These are phyloP conservation scores for Theropithecus gelada DNA, from an alignment of 2,113 vertebrate genomes.

Conservation along the genomic window DNA sequence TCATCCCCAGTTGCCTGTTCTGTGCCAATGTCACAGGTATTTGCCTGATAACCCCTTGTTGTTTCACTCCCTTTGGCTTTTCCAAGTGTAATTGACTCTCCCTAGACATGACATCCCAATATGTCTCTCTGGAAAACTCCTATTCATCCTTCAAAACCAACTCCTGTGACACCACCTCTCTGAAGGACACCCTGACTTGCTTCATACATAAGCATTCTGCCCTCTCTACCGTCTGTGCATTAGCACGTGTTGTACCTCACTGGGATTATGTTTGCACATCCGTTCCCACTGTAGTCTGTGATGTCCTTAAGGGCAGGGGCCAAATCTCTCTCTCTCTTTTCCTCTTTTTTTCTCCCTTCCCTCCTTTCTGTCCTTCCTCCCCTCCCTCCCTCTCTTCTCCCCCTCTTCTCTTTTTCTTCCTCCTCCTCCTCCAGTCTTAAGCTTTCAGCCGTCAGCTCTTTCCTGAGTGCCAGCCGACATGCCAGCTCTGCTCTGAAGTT, in stretches of 20 bases:
- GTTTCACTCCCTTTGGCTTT: background rate
- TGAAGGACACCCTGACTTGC: background rate
- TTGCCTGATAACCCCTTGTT: background rate
- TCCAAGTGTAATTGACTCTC: background rate
- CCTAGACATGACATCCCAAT: background rate
- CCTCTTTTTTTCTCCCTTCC: background rate
- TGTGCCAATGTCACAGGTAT: background rate
- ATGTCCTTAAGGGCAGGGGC: background rate
- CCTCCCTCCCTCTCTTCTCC: background rate
- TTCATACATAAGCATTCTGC: background rate
- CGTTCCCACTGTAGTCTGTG: background rate
- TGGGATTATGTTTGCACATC: background rate
- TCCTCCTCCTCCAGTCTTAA: background rate
- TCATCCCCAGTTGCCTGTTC: background rate
- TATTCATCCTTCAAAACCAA: background rate
- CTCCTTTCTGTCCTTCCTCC: background rate
- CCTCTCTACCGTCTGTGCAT: background rate
- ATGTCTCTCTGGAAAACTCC: background rate
- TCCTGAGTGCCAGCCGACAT: accelerated
- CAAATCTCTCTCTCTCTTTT: background rate
- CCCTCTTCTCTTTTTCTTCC: background rate
- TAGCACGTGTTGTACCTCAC: background rate
- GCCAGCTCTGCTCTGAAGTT: background rate
- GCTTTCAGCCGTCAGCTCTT: background rate
- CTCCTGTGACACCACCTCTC: background rate